Conservation (phyloP, 2,113 vertebrate species). For the Hemichromis elongatus region DNA sequence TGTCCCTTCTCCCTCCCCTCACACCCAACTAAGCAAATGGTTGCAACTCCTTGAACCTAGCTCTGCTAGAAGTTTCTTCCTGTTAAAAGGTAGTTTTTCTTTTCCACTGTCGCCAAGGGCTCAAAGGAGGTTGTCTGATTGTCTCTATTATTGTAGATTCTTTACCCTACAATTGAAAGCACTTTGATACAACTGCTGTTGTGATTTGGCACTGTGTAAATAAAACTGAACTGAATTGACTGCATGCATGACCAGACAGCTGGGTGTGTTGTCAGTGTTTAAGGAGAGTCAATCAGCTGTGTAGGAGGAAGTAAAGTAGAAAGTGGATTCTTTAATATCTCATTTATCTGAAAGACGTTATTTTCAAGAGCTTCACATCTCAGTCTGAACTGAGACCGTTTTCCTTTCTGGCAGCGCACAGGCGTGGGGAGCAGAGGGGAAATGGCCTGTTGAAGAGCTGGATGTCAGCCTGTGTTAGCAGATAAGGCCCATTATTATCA, state of each 20-base stretch:
- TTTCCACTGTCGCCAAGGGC: background rate
- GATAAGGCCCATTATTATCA: conserved; percentile 39
- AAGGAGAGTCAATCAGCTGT: background rate
- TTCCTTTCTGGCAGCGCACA: background rate
- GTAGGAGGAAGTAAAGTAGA: background rate
- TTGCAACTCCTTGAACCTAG: background rate
- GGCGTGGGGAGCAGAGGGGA: background rate
- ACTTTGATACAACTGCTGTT: background rate
- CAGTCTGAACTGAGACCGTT: background rate
- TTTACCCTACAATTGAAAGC: background rate
- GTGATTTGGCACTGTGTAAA: background rate
- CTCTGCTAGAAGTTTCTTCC: background rate
- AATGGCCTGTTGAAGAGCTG: background rate
- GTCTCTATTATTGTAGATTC: background rate
- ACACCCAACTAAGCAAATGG: background rate
- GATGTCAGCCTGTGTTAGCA: conserved; percentile 4
- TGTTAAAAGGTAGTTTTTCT: background rate
- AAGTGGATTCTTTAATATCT: background rate
- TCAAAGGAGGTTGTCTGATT: background rate
- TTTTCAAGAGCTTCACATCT: background rate
- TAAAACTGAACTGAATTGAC: background rate
- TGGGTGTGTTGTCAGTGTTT: background rate
- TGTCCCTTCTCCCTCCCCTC: background rate
- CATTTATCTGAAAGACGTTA: background rate
- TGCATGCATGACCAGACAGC: background rate